Base-by-base conservation (phyloP, 2,113 vertebrate genomes). In the Plestiodon gilberti region DNA sequence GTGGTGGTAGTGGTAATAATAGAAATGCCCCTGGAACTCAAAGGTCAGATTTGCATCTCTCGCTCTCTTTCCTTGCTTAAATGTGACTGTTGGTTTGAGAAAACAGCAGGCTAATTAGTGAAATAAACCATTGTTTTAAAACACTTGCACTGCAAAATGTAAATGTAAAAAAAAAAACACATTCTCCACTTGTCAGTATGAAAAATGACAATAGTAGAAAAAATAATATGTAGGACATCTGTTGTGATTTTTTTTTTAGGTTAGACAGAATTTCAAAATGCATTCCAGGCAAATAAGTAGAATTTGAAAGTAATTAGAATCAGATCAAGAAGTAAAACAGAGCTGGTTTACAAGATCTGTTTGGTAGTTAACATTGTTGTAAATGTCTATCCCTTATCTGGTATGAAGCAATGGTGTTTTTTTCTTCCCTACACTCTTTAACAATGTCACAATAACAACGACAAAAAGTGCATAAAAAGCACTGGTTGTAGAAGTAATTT, bases 221-320 rank as follows among this genome's bases (percentile, higher is more conserved):
- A 87, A 94, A 95, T 94, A 95, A 96, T 95, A 93, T 95, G 90
- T 97, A 96, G 96, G 96, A 97, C 98, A 99, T 98, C 97, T 99
- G 98, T 95, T 98, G 92, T 81, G 87, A 84, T 94, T 93, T 95
- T 95, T 94, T 38, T 71, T 69, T n/a, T 40, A 71, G 67, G 52
- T 71, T 81, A 75, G 59, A 33, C 7, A 55, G 1, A 83, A 93
- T 82, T 91, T 59, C 90, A 82, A 93, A 92, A 92, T 96, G 91
- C 91, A 89, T 94, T 91, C 65, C 82, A 81, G 93, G 95, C 97
- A 97, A 97, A 97, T 97, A 97, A 96, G 93, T 91, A 91, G 86
- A 92, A 93, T 94, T 92, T 65, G 85, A 81, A 93, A 92, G 92
- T 86, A 92, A 88, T 55, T 76, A 0, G 0, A 59, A 91, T 85